Conservation (phyloP, 2,113 vertebrate genomes). For the Nettapus auritus region DNA sequence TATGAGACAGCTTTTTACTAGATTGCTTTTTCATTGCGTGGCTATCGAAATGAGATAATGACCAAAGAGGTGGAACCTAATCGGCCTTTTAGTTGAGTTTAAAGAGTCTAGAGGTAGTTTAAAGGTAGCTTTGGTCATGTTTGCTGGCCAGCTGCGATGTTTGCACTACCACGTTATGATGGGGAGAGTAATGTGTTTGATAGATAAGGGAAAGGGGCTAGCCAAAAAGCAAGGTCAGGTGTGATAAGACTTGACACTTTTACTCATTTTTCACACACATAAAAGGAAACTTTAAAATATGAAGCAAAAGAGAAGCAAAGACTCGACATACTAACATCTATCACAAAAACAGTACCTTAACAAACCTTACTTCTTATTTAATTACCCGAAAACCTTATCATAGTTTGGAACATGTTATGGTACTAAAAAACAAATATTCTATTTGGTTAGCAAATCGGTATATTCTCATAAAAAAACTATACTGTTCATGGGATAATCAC, state of each 20-base stretch:
- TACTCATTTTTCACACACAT: constrained; percentile 82
- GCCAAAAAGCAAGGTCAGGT: constrained; percentile 78
- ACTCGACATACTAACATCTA: constrained; percentile 38
- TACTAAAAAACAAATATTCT: neutral
- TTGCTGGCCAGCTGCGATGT: constrained; percentile 74
- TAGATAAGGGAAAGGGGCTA: constrained; percentile 78
- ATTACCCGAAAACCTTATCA: constrained; percentile 68
- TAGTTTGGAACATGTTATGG: constrained; percentile 54
- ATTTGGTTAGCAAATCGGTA: constrained; percentile 15
- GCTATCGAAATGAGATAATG: constrained; percentile 84
- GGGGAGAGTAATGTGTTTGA: constrained; percentile 84
- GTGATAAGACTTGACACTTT: constrained; percentile 81
- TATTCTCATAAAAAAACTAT: constrained; percentile 1
- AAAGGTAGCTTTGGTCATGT: constrained; percentile 78
- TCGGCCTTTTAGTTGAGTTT: constrained; percentile 80
- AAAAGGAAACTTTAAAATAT: constrained; percentile 75
- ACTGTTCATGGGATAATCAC: constrained; percentile 8
- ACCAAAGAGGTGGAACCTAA: constrained; percentile 78
- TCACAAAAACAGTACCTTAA: constrained; percentile 43
- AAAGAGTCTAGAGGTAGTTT: constrained; percentile 77
- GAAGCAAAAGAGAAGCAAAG: constrained; percentile 55
- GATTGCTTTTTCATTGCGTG: constrained; percentile 80
- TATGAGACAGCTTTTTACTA: constrained; percentile 74
- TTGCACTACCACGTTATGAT: constrained; percentile 81
- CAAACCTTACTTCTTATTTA: constrained; percentile 64